A percentile compares a stretch with the other conserved stretches of the same genome.
These are phyloP conservation scores for Ellobius talpinus DNA, from an alignment of 2,113 vertebrate genomes.

Conservation along the genomic window DNA sequence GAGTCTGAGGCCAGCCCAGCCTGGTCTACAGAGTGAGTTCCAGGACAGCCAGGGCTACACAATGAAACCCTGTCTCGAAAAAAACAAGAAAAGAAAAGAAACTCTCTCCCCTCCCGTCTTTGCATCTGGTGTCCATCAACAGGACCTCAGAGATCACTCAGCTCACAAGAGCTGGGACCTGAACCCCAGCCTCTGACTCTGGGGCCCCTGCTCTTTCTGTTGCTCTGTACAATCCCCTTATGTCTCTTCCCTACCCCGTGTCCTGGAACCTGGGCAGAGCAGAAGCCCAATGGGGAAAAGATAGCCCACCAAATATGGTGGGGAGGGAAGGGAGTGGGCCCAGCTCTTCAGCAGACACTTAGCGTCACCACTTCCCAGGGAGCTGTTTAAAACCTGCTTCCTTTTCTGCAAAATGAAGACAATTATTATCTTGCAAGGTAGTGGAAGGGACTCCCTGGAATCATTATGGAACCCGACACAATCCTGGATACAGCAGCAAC, in stretches of 20 bases:
- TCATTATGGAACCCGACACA: background rate
- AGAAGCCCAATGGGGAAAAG: background rate
- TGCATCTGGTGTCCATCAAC: background rate
- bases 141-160: background rate
- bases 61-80: background rate
- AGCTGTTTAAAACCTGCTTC: background rate
- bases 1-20: background rate
- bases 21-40: background rate
- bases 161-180: background rate
- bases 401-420: constrained; percentile 26
- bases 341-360: background rate
- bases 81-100: background rate
- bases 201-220: background rate
- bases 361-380: background rate
- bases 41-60: background rate
- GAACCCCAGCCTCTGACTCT: background rate
- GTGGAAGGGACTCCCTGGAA: background rate
- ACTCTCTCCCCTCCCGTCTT: background rate
- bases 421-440: background rate
- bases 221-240: accelerated
- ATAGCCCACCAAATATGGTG: background rate
- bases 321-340: background rate
- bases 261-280: background rate
- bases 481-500: background rate
- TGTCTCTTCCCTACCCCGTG: background rate